These are phyloP conservation scores for Epirrhoe alternata DNA, from an alignment of 2,888 invertebrate species.

Conservation along the genomic window DNA sequence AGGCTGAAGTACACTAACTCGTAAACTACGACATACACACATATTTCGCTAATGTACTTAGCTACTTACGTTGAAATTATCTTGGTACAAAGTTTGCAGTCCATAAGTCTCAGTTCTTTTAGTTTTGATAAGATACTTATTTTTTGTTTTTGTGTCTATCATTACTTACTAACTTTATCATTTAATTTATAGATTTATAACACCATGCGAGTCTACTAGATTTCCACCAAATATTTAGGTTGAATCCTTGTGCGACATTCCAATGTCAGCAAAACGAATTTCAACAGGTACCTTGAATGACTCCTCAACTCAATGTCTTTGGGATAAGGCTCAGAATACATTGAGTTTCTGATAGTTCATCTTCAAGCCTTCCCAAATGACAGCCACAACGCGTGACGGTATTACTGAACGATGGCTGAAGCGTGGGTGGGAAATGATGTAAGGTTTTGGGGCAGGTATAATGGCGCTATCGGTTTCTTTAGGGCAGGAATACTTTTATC, in stretches of 20 bases:
- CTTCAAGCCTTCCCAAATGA: slow-evolving; percentile 35
- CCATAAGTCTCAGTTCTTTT: not conserved
- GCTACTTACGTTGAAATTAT: too few species aligned
- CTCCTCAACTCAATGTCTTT: slow-evolving; percentile 9
- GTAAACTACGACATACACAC: too few species aligned
- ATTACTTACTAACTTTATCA: too few species aligned
- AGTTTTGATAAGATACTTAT: not conserved
- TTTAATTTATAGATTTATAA: not conserved
- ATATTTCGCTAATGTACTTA: too few species aligned
- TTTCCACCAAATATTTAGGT: slow-evolving; percentile 9
- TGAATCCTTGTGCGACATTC: slow-evolving; percentile 19
- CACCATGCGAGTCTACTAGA: not conserved
- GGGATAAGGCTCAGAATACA: slow-evolving; percentile 23
- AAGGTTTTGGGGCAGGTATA: slow-evolving; percentile 34
- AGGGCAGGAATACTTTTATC: slow-evolving; percentile 19
- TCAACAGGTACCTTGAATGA: slow-evolving; percentile 23
- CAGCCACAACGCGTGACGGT: slow-evolving; percentile 36
- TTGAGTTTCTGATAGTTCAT: slow-evolving; percentile 21
- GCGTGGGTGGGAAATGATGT: slow-evolving; percentile 26
- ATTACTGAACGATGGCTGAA: slow-evolving; percentile 34
- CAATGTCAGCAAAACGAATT: slow-evolving; percentile 31
- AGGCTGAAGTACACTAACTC: too few species aligned
- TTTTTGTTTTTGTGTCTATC: not conserved
- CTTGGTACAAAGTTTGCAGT: not conserved
- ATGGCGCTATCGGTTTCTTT: slow-evolving; percentile 29